Conservation (phyloP, 2,888 invertebrate genomes). For the Trachelus troglodyta region DNA sequence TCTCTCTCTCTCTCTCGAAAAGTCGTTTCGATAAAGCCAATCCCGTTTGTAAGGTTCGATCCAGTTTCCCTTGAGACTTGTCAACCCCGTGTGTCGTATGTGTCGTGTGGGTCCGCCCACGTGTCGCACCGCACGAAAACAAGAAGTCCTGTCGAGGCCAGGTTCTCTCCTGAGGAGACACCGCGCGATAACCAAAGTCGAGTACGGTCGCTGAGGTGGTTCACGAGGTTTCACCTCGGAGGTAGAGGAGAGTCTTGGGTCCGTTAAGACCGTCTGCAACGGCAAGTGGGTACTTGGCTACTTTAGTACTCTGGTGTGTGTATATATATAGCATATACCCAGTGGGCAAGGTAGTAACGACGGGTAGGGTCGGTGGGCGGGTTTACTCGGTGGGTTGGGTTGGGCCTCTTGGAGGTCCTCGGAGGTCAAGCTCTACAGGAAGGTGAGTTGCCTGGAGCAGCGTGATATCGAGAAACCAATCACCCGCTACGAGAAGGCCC, state of each 20-base stretch:
- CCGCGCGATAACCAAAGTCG: no score
- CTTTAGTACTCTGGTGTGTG: no score
- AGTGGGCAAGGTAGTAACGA: no score
- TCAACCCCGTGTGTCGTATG: conserved; percentile 30
- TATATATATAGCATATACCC: no score
- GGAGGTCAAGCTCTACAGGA: conserved; percentile 58
- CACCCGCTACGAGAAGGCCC: conserved; percentile 40
- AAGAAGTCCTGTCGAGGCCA: no score
- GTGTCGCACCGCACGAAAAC: conserved; percentile 22
- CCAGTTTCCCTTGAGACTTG: conserved; percentile 48
- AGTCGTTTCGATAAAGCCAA: no score
- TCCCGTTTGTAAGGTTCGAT: conserved; percentile 23
- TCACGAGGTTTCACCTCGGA: not conserved
- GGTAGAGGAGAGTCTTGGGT: no score
- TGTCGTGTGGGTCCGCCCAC: conserved; percentile 40
- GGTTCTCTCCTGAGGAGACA: no score
- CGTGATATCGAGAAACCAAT: conserved; percentile 63
- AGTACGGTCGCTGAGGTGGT: not conserved
- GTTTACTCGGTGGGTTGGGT: conserved; percentile 51
- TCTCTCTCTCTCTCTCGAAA: no score
- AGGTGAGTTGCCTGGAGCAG: conserved; percentile 61
- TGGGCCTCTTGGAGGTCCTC: conserved; percentile 58
- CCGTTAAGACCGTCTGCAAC: no score
- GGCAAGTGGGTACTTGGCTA: conserved; percentile 7
- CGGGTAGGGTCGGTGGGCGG: conserved; percentile 53